Base-by-base conservation (phyloP, 2,113 vertebrate species). In the Lynx canadensis region DNA sequence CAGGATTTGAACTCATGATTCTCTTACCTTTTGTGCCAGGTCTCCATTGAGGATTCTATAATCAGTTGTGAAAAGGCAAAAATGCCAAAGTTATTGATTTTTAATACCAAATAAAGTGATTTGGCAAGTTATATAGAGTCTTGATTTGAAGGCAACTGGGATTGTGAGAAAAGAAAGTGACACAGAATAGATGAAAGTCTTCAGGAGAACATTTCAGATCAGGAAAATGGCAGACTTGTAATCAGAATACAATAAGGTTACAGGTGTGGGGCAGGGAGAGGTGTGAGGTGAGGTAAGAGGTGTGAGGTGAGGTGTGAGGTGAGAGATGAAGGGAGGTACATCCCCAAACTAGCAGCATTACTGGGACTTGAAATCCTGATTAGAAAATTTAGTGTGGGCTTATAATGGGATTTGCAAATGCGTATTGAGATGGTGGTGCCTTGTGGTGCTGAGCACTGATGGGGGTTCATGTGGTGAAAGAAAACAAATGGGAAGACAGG, bases 71-170 rank as follows among this genome's bases (percentile, higher is more conserved):
- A 92, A 60, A 68, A 71, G n/a, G 15, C 6, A 60, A 79, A 90
- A 71, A 85, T 25, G 7, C 4, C 48, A 38, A 73, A 73, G 5
- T 66, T 27, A 85, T 25, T 93, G 16, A 63, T 78, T 66, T 74
- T 36, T 69, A 95, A 90, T 45, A 89, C 18, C 5, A 87, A 76
- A 76, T 80, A 60, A 79, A 94, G 4, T 91, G 36, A 81, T 57
- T 81, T 83, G 63, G 25, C 84, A 38, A 33, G 36, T 65, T 92
- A 65, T 3, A 29, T 4, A 55, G n/a, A 93, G 5, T 91, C 52
- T 16, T 92, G 60, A 81, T 33, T 69, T 92, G 31, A 82, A 57
- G 13, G 13, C 14, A 65, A 25, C 18, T 60, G 36, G 52, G 21
- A 16, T 36, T 73, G 25, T 93, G 23, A 31, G 31, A 41, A 36